Base-by-base conservation (phyloP, 2,113 vertebrate genomes). In the Oncorhynchus kisutch region DNA sequence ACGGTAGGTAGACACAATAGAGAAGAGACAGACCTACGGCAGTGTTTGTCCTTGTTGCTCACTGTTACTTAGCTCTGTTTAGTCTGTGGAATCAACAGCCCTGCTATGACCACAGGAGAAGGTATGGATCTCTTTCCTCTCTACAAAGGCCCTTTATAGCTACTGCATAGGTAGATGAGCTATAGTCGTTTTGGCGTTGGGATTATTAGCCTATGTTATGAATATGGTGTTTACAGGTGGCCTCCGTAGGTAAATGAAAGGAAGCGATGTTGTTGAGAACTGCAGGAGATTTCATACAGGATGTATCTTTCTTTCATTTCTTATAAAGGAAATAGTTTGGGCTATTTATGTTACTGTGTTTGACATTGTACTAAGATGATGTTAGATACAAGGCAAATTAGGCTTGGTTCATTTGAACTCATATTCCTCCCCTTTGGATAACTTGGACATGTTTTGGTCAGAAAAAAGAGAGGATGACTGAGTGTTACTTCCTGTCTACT, bases 81-180 rank as follows among this genome's bases (percentile, higher is more conserved):
- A 18, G 29, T 34, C 78, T 81, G 82, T 78, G 73, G 82, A 81
- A 0, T 4, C 3, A 78, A 76, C 71, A 22, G 80, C 0, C 84
- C 54, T 73, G 76, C 57, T 29, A 86, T 86, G 85, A 84, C 82
- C 8, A 73, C 80, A 45, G 78, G 67, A 9, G 75, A 80, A 78
- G 82, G 85, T 86, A 78, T 66, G 72, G 62, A 68, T 67, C 39
- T 20, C 67, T 31, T 49, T 31, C 6, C 11, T 67, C 29, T 22
- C 51, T 14, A 48, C 16, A 24, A 11, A 70, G 29, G 29, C 45
- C 22, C 16, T 67, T 27, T 67, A 67, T 67, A 67, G 14, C 68
- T 31, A 5, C 13, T 20, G 4, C 13, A 3, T 34, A 5, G 14
- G 18, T 29, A 16, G 11, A 67, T 16, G 9, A 34, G 18, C 67